phyloP scores from a whole-genome alignment of 2,888 invertebrate species.

The Formica aserva region DNA sequence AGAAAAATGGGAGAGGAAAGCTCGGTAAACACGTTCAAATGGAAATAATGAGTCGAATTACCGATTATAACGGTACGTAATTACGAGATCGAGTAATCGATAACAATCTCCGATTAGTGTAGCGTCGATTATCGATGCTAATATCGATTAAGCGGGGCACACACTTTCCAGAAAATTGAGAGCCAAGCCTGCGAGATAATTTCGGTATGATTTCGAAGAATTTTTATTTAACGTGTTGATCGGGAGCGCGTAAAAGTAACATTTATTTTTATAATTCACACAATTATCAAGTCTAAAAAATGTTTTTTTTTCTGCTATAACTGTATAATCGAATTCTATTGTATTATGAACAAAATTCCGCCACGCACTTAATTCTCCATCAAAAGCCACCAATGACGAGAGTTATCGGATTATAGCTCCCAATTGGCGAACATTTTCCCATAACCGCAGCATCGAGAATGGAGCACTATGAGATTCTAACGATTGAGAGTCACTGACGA shows the following conservation, averaged over 20 bases:
- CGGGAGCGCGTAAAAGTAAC: neutral
- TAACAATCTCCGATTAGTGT: slow-evolving; percentile 6
- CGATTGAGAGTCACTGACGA: slow-evolving; percentile 71
- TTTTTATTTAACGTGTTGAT: neutral
- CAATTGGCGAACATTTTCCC: slow-evolving; percentile 23
- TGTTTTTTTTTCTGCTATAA: neutral
- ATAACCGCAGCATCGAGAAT: slow-evolving; percentile 16
- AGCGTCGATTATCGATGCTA: neutral
- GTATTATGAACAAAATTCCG: slow-evolving; percentile 14
- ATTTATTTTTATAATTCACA: neutral
- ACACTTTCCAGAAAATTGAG: slow-evolving; percentile 2
- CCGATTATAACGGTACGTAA: slow-evolving; percentile 39
- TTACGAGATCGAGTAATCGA: slow-evolving; percentile 22
- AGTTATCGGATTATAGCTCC: slow-evolving; percentile 30
- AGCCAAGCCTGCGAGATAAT: too few species aligned
- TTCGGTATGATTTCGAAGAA: neutral
- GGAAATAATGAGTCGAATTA: slow-evolving; percentile 6
- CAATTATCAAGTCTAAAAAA: neutral
- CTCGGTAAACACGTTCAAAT: neutral
- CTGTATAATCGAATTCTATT: neutral
- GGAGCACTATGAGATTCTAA: neutral
- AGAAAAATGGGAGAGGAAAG: neutral
- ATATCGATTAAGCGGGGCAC: neutral
- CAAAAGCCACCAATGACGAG: neutral
- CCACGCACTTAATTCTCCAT: slow-evolving; percentile 14